These are phyloP conservation scores for Drosophila cyrtoloma DNA, from an alignment of 2,888 invertebrate genomes.

Conservation along the genomic window DNA sequence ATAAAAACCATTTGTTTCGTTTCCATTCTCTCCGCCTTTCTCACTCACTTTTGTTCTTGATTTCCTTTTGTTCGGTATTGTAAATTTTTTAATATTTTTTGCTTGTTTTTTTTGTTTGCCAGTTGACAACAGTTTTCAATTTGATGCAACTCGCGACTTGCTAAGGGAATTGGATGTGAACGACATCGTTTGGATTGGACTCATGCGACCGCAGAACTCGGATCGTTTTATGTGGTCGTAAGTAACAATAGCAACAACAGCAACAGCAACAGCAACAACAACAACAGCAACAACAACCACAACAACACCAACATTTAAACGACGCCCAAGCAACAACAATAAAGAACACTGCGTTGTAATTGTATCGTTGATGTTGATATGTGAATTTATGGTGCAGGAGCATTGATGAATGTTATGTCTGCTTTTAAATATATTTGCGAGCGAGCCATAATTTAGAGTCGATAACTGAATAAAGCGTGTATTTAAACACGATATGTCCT, in stretches of 20 bases:
- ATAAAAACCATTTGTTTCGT: slow-evolving; percentile 73
- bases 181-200: slow-evolving; percentile 92
- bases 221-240: slow-evolving; percentile 92
- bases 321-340: slow-evolving; percentile 23
- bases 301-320: slow-evolving; percentile 15
- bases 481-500: background rate
- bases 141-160: slow-evolving; percentile 91
- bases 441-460: background rate
- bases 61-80: slow-evolving; percentile 18
- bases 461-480: background rate
- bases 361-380: slow-evolving; percentile 54
- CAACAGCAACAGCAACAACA: slow-evolving; percentile 12
- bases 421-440: slow-evolving; percentile 10
- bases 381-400: slow-evolving; percentile 42
- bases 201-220: slow-evolving; percentile 90
- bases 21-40: slow-evolving; percentile 13
- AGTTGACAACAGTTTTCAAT: slow-evolving; percentile 92
- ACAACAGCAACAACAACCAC: slow-evolving; percentile 2
- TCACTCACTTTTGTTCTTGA: slow-evolving; percentile 11
- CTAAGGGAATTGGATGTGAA: slow-evolving; percentile 91
- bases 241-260: slow-evolving; percentile 84
- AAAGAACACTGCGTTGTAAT: slow-evolving; percentile 53
- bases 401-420: slow-evolving; percentile 7
- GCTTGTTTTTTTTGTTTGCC: slow-evolving; percentile 26
- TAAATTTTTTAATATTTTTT: slow-evolving; percentile 11